These are phyloP conservation scores for human DNA, from an alignment of 2,113 vertebrate genomes.

Conservation along the genomic window GRCh38 chr4:18034001-18034500, in stretches of 20 bases:
- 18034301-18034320: conserved; percentile 45
- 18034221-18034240: conserved; percentile 68
- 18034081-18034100: background rate
- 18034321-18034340: background rate
- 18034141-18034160: conserved; percentile 59
- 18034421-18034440: conserved; percentile 59
- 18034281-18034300: conserved; percentile 60
- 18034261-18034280: conserved; percentile 67
- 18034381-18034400: conserved; percentile 37
- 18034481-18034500: conserved; percentile 56
- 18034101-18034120: conserved; percentile 48
- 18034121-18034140: conserved; percentile 63
- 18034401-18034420: background rate
- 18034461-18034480: conserved; percentile 55
- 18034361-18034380: conserved; percentile 45
- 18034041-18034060: conserved; percentile 38
- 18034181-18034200: conserved; percentile 57
- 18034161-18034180: conserved; percentile 54
- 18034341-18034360: conserved; percentile 54
- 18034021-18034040: background rate
- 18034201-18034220: conserved; percentile 72
- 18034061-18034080: conserved; percentile 28
- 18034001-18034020: conserved; percentile 32
- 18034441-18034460: conserved; percentile 50
- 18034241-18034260: conserved; percentile 53